These are phyloP conservation scores for Prietella phreatophila DNA, from an alignment of 2,113 vertebrate genomes.

Conservation along the genomic window DNA sequence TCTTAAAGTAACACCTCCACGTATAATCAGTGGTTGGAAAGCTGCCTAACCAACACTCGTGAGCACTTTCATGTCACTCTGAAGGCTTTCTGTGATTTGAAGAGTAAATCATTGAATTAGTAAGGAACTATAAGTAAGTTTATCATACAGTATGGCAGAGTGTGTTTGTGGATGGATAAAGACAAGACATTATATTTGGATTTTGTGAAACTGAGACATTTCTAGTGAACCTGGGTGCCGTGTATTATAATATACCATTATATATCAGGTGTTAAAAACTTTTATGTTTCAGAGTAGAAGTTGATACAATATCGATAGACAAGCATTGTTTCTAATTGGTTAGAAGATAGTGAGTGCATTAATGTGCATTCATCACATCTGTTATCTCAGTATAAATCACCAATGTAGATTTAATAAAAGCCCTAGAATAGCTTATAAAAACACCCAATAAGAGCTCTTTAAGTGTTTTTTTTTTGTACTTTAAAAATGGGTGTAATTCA, in stretches of 20 bases:
- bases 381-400: neutral
- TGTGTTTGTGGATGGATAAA: neutral
- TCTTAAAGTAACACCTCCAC: constrained; percentile 44
- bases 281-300: neutral
- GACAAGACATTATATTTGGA: neutral
- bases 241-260: neutral
- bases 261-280: neutral
- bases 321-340: neutral
- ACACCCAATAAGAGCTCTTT: neutral
- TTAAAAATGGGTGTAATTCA: neutral
- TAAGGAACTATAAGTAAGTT: neutral
- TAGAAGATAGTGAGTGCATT: neutral
- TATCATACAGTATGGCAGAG: neutral
- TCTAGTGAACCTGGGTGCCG: neutral
- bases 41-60: constrained; percentile 7
- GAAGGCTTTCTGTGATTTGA: neutral
- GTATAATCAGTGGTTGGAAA: constrained; percentile 27
- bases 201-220: neutral
- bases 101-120: neutral
- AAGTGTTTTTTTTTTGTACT: neutral
- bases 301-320: neutral
- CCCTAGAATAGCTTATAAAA: neutral
- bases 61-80: neutral
- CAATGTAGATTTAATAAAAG: neutral
- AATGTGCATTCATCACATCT: neutral